Base-by-base conservation (phyloP, 2,113 vertebrate species). In the Amphiprion ocellaris region DNA sequence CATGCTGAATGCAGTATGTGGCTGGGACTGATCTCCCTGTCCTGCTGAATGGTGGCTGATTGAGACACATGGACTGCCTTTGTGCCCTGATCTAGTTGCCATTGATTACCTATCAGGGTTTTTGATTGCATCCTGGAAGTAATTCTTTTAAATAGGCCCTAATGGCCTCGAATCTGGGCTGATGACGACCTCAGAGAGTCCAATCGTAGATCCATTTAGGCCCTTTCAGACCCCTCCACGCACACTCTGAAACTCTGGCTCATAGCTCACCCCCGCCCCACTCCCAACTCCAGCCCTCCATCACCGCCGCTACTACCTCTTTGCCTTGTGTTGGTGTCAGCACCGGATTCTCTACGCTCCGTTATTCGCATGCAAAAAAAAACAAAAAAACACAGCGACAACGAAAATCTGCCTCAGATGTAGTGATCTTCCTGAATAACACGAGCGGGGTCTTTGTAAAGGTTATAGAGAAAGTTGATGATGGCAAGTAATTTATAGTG, bases 31-130 rank as follows among this genome's bases (percentile, higher is more conserved):
- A 89, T 92, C 88, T 87, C 87, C 58, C 89, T 91, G 92, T 89
- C 92, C 84, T 75, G 69, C 87, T 92, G 91, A 93, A 92, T 93
- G 87, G 87, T 80, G 83, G 87, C 93, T 92, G 92, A 94, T 94
- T 94, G 92, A 92, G 91, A 93, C 87, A 74, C 92, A 93, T 93
- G 89, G 88, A 88, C 90, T 88, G 88, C 90, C 88, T 90, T 92
- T 93, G 92, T 91, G 92, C 89, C 74, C 77, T 93, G 93, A 94
- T 94, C 93, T 90, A 84, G 92, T 94, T 94, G 90, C 90, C 91
- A 94, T 94, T 92, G 93, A 94, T 94, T 94, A 94, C 90, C 93
- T 94, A 94, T 94, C 93, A 93, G 88, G 83, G 91, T 94, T 94
- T 94, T 92, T 94, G 93, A 94, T 94, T 94, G 92, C 92, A 91